Conservation (phyloP, 2,888 invertebrate species). For the Laspeyria flexula region DNA sequence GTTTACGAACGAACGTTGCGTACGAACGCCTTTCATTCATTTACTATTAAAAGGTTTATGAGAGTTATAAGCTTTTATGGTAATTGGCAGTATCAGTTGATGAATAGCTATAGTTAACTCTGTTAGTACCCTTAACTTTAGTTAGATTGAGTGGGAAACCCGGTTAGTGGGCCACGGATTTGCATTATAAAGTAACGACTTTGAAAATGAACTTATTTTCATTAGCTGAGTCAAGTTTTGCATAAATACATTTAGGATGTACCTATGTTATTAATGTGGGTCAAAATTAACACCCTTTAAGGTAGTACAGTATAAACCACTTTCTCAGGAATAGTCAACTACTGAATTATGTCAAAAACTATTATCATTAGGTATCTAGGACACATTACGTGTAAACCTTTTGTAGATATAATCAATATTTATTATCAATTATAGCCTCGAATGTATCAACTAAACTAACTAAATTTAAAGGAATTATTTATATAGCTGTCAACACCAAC, state of each 20-base stretch:
- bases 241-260: too few relatives aligned
- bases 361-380: slow-evolving; percentile 9
- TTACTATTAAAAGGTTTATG: not conserved
- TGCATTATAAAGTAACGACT: slow-evolving; percentile 17
- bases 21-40: not conserved
- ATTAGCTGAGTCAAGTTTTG: not conserved
- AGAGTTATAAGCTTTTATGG: slow-evolving; percentile 3
- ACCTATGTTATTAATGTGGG: too few relatives aligned
- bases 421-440: not conserved
- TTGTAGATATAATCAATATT: slow-evolving; percentile 3
- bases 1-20: too few relatives aligned
- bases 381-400: slow-evolving; percentile 9
- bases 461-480: slow-evolving; percentile 15
- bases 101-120: not conserved
- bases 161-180: slow-evolving; percentile 33
- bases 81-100: not conserved
- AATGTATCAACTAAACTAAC: not conserved
- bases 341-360: not conserved
- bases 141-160: slow-evolving; percentile 13
- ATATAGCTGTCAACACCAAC: slow-evolving; percentile 10
- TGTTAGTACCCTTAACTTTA: not conserved
- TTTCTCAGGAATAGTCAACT: too few relatives aligned
- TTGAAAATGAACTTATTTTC: not conserved
- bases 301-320: too few relatives aligned
- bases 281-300: too few relatives aligned